These are phyloP conservation scores for Asobara japonica DNA, from an alignment of 1,140 invertebrate genomes.

Conservation along the genomic window DNA sequence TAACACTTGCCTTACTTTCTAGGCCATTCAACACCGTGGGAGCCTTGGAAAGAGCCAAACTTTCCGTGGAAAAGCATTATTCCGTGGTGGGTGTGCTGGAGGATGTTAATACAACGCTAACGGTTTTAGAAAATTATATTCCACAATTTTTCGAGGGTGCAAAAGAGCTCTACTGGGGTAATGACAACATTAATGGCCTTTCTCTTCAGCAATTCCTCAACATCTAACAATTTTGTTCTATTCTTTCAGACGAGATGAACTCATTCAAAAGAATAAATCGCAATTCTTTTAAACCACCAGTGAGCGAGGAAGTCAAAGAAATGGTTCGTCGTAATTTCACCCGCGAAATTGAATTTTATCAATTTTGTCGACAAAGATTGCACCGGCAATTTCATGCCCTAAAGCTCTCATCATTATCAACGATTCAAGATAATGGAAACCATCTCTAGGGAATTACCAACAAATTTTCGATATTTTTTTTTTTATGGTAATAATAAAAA, in stretches of 20 bases:
- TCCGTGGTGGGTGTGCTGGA: conserved; percentile 89
- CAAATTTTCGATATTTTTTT: background rate
- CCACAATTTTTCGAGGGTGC: conserved; percentile 86
- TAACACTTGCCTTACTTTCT: conserved; percentile 39
- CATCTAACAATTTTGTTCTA: background rate
- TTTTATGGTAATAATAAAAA: background rate
- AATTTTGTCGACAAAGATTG: conserved; percentile 87
- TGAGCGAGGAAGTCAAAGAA: conserved; percentile 85
- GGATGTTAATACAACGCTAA: conserved; percentile 85
- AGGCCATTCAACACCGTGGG: conserved; percentile 88
- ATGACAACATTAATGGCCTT: conserved; percentile 49
- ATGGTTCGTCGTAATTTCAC: conserved; percentile 89
- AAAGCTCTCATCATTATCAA: conserved; percentile 49
- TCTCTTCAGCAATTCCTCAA: background rate
- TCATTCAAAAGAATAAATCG: conserved; percentile 83
- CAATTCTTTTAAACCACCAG: conserved; percentile 87
- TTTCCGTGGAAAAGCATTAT: conserved; percentile 85
- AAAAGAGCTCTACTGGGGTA: conserved; percentile 81
- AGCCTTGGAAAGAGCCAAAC: conserved; percentile 83
- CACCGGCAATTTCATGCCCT: conserved; percentile 82
- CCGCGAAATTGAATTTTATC: conserved; percentile 90
- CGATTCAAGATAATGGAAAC: conserved; percentile 28
- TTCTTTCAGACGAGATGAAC: conserved; percentile 75
- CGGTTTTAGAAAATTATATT: conserved; percentile 85
- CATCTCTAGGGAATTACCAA: conserved; percentile 13